Conservation (phyloP, 2,888 invertebrate genomes). For the Mylabris sibirica region DNA sequence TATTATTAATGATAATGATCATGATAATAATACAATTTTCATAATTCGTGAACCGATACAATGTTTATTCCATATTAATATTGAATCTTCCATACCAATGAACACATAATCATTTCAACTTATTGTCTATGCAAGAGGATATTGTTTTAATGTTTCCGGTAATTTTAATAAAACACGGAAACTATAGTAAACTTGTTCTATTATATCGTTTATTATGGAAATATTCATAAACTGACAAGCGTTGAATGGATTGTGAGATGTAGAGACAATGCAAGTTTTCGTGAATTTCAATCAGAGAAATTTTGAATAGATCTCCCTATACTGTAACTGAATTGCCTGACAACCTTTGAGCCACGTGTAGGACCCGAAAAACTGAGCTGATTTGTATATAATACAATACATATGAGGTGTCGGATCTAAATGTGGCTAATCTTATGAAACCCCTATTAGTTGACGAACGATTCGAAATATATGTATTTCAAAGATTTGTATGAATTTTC, state of each 20-base stretch:
- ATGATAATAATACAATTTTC: background rate
- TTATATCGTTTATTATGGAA: background rate
- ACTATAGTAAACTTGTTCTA: background rate
- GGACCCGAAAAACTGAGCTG: no score
- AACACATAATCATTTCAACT: constrained; percentile 12
- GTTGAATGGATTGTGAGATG: background rate
- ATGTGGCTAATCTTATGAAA: no score
- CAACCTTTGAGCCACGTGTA: no score
- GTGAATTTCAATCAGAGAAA: no score
- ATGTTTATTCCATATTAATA: background rate
- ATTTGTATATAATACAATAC: no score
- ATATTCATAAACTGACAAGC: background rate
- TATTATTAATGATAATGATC: background rate
- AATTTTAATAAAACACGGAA: constrained; percentile 12
- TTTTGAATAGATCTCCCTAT: no score
- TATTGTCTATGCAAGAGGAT: constrained; percentile 16
- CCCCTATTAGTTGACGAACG: no score
- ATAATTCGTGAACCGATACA: background rate
- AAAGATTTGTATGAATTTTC: no score
- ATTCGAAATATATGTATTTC: no score
- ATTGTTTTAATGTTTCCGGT: constrained; percentile 17
- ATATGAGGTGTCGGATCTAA: no score
- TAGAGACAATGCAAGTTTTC: background rate
- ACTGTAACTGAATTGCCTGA: no score
- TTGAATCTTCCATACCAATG: constrained; percentile 12